Evolutionary conservation across 2,888 invertebrate species (phyloP).

Genomic region (Venustoraphidia nigricollis): DNA sequence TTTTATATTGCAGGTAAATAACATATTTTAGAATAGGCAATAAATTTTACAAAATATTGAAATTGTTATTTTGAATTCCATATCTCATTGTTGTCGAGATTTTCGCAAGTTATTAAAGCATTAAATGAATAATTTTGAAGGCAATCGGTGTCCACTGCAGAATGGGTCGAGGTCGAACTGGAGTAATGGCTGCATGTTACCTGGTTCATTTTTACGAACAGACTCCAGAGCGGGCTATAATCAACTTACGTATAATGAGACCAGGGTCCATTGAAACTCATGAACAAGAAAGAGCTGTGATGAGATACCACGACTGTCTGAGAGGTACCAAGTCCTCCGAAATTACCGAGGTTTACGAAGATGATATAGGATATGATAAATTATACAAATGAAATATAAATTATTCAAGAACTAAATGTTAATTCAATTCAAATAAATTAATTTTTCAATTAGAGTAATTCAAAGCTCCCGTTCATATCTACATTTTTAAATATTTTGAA

Average conservation of each 20-base stretch:
- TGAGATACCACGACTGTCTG: slow-evolving; percentile 40
- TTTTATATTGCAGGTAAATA: no score
- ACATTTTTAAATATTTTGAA: no score
- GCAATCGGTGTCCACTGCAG: slow-evolving; percentile 54
- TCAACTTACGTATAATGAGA: slow-evolving; percentile 37
- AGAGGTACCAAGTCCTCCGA: slow-evolving; percentile 30
- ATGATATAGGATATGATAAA: slow-evolving; percentile 2
- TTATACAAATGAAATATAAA: no score
- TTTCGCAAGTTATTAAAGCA: no score
- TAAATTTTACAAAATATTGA: no score
- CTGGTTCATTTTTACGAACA: slow-evolving; percentile 42
- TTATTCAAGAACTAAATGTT: no score
- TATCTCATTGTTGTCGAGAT: no score
- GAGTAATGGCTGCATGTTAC: slow-evolving; percentile 59
- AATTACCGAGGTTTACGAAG: slow-evolving; percentile 30
- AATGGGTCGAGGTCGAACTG: slow-evolving; percentile 55
- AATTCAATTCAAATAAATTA: no score
- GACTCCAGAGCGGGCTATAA: slow-evolving; percentile 45
- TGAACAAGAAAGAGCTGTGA: slow-evolving; percentile 42
- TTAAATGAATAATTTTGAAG: slow-evolving; percentile 24
- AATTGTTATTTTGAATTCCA: no score
- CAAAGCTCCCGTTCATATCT: no score
- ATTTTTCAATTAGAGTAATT: no score
- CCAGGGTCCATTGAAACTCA: slow-evolving; percentile 48
- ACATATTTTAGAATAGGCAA: no score